phyloP scores from a whole-genome alignment of 2,797 vertebrate genomes.

The Brotula barbata region DNA sequence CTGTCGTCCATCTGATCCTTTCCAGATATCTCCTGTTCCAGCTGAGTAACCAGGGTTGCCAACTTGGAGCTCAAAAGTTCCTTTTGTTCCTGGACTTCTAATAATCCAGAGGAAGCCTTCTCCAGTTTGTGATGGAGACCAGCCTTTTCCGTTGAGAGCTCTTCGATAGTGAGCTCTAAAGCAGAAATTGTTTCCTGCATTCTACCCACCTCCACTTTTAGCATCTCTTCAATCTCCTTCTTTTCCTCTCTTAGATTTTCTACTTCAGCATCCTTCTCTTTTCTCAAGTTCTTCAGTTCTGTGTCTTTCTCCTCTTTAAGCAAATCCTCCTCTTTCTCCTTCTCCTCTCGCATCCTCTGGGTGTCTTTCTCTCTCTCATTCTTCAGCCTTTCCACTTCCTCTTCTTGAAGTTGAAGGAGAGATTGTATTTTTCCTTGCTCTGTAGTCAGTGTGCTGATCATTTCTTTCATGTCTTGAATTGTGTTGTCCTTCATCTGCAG shows the following conservation, averaged over 20 bases:
- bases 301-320: conserved; percentile 57
- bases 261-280: conserved; percentile 44
- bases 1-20: conserved; percentile 72
- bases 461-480: conserved; percentile 78
- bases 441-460: conserved; percentile 64
- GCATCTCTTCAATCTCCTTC: conserved; percentile 62
- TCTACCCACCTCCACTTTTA: conserved; percentile 62
- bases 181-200: conserved; percentile 62
- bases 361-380: conserved; percentile 62
- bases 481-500: conserved; percentile 78
- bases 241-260: conserved; percentile 41
- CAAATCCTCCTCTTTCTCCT: conserved; percentile 59
- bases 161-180: conserved; percentile 71
- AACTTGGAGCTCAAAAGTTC: conserved; percentile 62
- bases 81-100: conserved; percentile 66
- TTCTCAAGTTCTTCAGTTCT: conserved; percentile 58
- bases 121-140: conserved; percentile 76
- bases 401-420: conserved; percentile 70
- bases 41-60: conserved; percentile 67
- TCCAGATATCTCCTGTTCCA: conserved; percentile 71
- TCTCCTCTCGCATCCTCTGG: conserved; percentile 61
- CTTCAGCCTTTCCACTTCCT: conserved; percentile 56
- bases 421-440: conserved; percentile 72
- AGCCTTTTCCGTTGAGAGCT: conserved; percentile 67
- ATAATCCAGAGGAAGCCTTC: conserved; percentile 67